Base-by-base conservation (phyloP, 1,140 invertebrate species). In the Drosophila sproati region DNA sequence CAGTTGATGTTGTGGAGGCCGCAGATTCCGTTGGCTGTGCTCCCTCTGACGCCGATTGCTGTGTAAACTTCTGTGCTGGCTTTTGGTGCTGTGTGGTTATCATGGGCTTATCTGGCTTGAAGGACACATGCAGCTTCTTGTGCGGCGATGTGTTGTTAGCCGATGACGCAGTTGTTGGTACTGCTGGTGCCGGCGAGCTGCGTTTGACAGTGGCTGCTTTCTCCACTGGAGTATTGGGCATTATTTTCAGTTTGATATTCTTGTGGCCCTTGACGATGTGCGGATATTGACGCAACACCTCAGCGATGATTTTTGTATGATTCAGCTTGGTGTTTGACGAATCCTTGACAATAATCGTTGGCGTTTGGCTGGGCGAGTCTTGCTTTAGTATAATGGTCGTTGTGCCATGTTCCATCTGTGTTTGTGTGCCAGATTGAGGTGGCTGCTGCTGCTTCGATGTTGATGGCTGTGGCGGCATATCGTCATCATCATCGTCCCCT, bases 221-320 rank as follows among this genome's bases (percentile, higher is more conserved):
- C 1, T 77, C 73, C 5, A 89, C 50, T 12, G 77, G 74, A 56
- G 74, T 81, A 50, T 95, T 95, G 60, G 95, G 94, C 93, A 97
- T 95, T 62, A 98, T 97, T 93, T 97, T 97, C 37, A 98, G 92
- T 89, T 96, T 96, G 37, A 98, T 97, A 90, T 97, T 97, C 92
- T 97, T 97, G 77, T 96, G 97, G 74, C 96, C 96, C 90, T 97
- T 96, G 0, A 97, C 95, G 43, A 98, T 93, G 91, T 97, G 96
- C 5, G 97, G 97, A 94, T 97, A 97, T 89, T 97, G 97, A 76
- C 97, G 97, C 37, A 97, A 91, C 1, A 97, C 96, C 93, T 97
- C 96, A 59, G 96, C 95, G 54, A 98, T 97, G 47, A 98, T 97
- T 93, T 97, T 97, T 6, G 96, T 96, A 92, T 97, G 96, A 92